Conservation (phyloP, 2,888 invertebrate genomes). For the Eustalomyia histrio region DNA sequence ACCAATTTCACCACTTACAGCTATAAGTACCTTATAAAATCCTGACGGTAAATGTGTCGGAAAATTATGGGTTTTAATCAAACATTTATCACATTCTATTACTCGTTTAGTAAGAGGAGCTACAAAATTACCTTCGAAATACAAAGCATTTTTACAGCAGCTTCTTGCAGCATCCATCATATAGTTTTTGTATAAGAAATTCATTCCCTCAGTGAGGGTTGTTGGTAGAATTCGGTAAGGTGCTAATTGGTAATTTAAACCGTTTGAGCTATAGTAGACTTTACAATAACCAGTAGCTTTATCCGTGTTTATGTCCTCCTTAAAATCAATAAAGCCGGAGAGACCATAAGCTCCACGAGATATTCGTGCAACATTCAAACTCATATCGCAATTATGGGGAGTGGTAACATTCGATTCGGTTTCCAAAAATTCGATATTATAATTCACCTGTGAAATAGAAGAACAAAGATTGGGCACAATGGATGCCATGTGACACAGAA, state of each 20-base stretch:
- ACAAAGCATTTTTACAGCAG: slow-evolving; percentile 32
- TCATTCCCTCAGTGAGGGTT: background rate
- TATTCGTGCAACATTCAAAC: background rate
- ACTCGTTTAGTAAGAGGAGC: slow-evolving; percentile 19
- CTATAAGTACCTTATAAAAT: background rate
- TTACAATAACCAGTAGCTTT: background rate
- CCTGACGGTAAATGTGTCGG: slow-evolving; percentile 25
- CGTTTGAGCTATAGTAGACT: slow-evolving; percentile 33
- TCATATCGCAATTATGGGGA: background rate
- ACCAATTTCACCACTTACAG: background rate
- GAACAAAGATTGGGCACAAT: background rate
- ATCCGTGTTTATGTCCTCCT: slow-evolving; percentile 35
- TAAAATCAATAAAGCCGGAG: slow-evolving; percentile 7
- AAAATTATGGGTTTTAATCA: slow-evolving; percentile 6
- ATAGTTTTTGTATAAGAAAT: slow-evolving; percentile 16
- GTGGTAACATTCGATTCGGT: slow-evolving; percentile 32
- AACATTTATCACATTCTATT: slow-evolving; percentile 18
- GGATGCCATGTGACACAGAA: no score
- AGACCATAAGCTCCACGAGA: slow-evolving; percentile 21
- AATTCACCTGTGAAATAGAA: background rate
- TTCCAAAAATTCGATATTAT: slow-evolving; percentile 6
- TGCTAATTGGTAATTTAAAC: slow-evolving; percentile 23
- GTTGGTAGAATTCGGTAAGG: slow-evolving; percentile 8
- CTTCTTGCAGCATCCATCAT: background rate
- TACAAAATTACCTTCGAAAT: slow-evolving; percentile 19